A percentile compares a stretch with the other conserved stretches of the same genome.
Evolutionary conservation across 2,113 vertebrate genomes (phyloP).

Genomic region (Myrmecophaga tridactyla): DNA sequence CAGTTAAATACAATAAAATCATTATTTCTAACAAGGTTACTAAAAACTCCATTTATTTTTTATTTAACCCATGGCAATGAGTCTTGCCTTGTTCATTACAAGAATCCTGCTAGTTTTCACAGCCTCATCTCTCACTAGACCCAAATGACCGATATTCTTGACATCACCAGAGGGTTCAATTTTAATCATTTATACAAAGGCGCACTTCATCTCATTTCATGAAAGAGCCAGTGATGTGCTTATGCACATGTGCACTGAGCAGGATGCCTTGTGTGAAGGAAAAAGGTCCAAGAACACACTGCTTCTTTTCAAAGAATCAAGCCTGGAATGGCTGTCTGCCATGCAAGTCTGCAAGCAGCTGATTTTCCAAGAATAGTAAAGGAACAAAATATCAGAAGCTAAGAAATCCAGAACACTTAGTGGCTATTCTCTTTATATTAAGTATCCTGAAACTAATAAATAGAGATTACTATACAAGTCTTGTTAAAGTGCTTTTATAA

Average conservation of each 20-base stretch:
- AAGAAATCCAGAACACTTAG: neutral
- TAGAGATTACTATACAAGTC: neutral
- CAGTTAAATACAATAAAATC: constrained; percentile 7
- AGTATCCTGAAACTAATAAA: neutral
- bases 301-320: constrained; percentile 5
- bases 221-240: constrained; percentile 46
- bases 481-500: neutral
- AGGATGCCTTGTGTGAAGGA: neutral
- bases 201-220: neutral
- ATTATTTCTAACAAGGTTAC: constrained; percentile 43
- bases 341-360: neutral
- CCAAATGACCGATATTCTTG: constrained; percentile 22
- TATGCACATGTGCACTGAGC: neutral
- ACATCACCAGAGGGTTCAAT: constrained; percentile 18
- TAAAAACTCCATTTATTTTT: constrained; percentile 32
- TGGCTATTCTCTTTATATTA: neutral
- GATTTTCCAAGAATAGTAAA: neutral
- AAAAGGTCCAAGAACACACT: constrained; percentile 4
- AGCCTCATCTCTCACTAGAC: constrained; percentile 18
- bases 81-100: constrained; percentile 41
- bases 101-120: constrained; percentile 16
- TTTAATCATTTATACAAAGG: constrained; percentile 26
- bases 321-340: neutral
- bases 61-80: constrained; percentile 47
- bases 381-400: neutral